Percentiles rank a stretch among this genome's conserved stretches.
phyloP scores from a whole-genome alignment of 2,113 vertebrate genomes.

The Pelvicachromis taeniatus region DNA sequence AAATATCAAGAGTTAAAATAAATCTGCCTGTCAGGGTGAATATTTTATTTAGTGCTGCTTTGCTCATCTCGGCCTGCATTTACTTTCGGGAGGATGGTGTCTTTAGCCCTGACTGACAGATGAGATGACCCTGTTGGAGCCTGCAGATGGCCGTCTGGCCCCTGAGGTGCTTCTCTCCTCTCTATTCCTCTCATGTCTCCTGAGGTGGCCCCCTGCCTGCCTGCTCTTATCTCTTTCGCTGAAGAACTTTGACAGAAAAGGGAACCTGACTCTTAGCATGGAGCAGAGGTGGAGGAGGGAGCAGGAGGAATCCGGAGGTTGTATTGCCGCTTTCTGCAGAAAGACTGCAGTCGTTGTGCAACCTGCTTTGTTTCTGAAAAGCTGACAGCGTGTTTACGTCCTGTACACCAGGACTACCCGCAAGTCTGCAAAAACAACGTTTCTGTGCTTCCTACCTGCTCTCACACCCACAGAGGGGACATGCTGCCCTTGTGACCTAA shows the following conservation, averaged over 20 bases:
- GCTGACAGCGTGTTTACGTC: constrained; percentile 9
- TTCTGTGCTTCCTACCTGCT: background rate
- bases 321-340: constrained; percentile 21
- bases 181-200: constrained; percentile 22
- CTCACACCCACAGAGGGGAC: background rate
- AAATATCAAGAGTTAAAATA: background rate
- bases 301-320: constrained; percentile 13
- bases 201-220: constrained; percentile 31
- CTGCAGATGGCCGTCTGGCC: constrained; percentile 60
- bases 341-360: constrained; percentile 27
- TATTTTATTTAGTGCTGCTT: background rate
- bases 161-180: constrained; percentile 46
- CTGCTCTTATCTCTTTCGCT: constrained; percentile 58
- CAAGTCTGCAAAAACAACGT: background rate
- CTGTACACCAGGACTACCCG: background rate
- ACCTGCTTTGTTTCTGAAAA: constrained; percentile 16
- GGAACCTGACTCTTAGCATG: constrained; percentile 65
- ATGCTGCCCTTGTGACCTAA: background rate
- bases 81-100: constrained; percentile 13
- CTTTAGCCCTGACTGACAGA: constrained; percentile 55
- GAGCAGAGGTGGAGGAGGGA: constrained; percentile 49
- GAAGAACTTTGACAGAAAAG: constrained; percentile 68
- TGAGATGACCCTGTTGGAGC: constrained; percentile 51
- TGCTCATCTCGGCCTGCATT: background rate
- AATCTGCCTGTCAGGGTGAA: background rate